These are phyloP conservation scores for Pygmarrhopalites habei DNA, from an alignment of 1,140 invertebrate genomes.

Conservation along the genomic window DNA sequence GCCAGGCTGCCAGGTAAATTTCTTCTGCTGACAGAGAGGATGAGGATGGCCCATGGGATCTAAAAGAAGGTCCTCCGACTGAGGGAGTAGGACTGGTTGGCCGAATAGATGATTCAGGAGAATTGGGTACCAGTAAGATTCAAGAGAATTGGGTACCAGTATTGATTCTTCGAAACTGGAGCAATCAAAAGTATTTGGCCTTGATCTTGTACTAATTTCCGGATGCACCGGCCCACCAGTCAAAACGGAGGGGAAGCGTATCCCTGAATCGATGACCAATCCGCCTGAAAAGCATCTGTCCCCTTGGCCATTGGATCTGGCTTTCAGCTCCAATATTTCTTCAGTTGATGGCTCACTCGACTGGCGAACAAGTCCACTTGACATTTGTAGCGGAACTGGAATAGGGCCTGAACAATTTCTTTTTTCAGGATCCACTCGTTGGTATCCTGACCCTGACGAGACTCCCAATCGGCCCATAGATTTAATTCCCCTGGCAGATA, in stretches of 20 bases:
- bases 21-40: not conserved
- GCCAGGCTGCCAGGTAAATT: slow-evolving; percentile 18
- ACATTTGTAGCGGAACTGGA: not conserved
- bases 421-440: not conserved
- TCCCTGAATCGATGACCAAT: not conserved
- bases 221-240: slow-evolving; percentile 11
- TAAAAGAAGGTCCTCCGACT: not conserved
- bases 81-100: no score
- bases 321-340: slow-evolving; percentile 18
- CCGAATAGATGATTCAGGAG: no score
- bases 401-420: not conserved
- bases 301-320: slow-evolving; percentile 3
- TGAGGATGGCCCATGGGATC: not conserved
- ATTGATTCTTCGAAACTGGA: slow-evolving; percentile 19
- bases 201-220: not conserved
- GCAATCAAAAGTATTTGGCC: slow-evolving; percentile 16
- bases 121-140: not conserved
- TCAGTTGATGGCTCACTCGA: slow-evolving; percentile 8
- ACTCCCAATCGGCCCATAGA: slow-evolving; percentile 8
- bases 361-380: slow-evolving; percentile 24
- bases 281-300: not conserved
- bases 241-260: slow-evolving; percentile 29
- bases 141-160: slow-evolving; percentile 16
- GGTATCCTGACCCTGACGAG: not conserved
- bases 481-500: not conserved